phyloP scores from a whole-genome alignment of 2,888 invertebrate genomes.

The Siphlonurus alternatus region DNA sequence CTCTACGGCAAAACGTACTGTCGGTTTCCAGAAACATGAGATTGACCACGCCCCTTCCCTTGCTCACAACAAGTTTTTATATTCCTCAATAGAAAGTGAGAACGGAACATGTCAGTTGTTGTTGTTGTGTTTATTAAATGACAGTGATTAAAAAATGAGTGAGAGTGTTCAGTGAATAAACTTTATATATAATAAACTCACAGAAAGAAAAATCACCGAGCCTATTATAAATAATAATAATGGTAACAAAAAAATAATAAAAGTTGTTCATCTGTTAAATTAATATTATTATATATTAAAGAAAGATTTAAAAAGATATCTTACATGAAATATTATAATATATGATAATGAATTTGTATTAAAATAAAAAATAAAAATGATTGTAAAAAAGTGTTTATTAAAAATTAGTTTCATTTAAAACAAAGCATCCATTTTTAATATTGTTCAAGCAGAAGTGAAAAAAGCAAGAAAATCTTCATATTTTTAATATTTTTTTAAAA shows the following conservation, averaged over 20 bases:
- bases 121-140: background rate
- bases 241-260: no score
- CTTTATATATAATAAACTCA: background rate
- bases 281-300: background rate
- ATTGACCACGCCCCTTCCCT: background rate
- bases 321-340: background rate
- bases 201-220: background rate
- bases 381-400: background rate
- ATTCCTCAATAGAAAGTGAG: background rate
- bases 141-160: background rate
- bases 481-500: no score
- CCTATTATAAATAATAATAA: no score
- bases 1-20: conserved; percentile 39
- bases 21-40: conserved; percentile 23
- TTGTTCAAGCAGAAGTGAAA: no score
- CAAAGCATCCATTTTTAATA: no score
- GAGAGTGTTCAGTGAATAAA: background rate
- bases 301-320: background rate
- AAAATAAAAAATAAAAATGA: background rate
- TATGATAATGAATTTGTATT: background rate
- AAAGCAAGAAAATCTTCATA: no score
- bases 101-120: background rate
- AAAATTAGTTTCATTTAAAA: no score
- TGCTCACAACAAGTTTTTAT: background rate
- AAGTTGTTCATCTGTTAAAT: background rate